Evolutionary conservation across 2,888 invertebrate genomes (phyloP), one percentile per base, ranked within the genome.

Genomic region (Tipula helvola): DNA sequence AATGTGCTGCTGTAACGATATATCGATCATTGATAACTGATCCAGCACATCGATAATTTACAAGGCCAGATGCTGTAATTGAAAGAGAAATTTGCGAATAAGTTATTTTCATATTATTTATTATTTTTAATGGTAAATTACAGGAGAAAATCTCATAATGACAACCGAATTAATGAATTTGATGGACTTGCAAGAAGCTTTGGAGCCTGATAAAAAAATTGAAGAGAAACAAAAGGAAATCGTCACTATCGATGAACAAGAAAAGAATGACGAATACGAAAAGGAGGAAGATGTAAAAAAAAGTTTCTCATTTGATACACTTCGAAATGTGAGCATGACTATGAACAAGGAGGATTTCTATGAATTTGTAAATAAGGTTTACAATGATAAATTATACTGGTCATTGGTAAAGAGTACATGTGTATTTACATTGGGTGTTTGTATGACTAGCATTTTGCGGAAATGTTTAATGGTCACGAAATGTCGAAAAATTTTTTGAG

Each of bases 1-100:
- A 94, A 88, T 94, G 94, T 0, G 94, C 94, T 2, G 94, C 94
- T 0, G 94, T 94, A 87, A 94, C 89, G 41, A 94, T 92, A 88
- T 93, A 93, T 89, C 92, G 90, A 87, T 92, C 90, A 83, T 91
- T 93, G 87, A 94, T 93, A 0, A 94, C 91, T 0, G 93, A 92
- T 7, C 93, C 94, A 8, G 91, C 90, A 87, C 91, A 91, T 83
- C 91, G 89, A 88, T 91, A 91, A 86, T 90, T 90, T n/a, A 91
- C 89, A 87, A 87, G 88, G 28, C 88, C 88, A 1, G 89, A 89
- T 44, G 89, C 89, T 89, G 52, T 42, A n/a, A 16, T 12, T 16
- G 84, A 84, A 39, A 41, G 16, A 84, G 84, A 84, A 84, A 84
- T 84, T 39, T 83, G 0, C 3, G 12, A 44, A 44, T 52, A 2